phyloP scores from a whole-genome alignment of 1,140 invertebrate genomes.

The Aradophagus sp. region DNA sequence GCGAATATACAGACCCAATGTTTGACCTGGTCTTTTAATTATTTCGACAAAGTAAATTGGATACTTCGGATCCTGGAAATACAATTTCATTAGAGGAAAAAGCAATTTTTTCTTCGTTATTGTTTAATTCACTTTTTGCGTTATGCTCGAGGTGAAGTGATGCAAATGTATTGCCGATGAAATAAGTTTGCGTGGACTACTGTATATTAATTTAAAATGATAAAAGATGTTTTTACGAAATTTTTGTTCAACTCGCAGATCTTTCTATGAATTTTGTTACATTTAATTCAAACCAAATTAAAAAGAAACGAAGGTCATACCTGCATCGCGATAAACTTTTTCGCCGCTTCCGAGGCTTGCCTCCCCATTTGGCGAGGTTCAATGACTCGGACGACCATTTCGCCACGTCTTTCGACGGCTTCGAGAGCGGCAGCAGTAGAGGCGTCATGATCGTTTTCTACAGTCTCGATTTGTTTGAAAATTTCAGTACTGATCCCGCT shows the following conservation, averaged over 20 bases:
- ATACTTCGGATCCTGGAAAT: slow-evolving; percentile 83
- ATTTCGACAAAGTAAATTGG: slow-evolving; percentile 97
- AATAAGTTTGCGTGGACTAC: no score
- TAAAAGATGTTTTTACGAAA: no score
- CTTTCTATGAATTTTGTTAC: no score
- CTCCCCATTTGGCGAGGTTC: slow-evolving; percentile 89
- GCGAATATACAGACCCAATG: slow-evolving; percentile 96
- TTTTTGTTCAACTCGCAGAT: no score
- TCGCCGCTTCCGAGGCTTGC: slow-evolving; percentile 86
- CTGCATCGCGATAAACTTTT: slow-evolving; percentile 86
- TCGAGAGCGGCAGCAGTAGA: slow-evolving; percentile 92
- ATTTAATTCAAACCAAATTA: no score
- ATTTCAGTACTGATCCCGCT: slow-evolving; percentile 96
- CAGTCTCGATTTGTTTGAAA: slow-evolving; percentile 95
- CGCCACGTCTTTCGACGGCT: slow-evolving; percentile 91
- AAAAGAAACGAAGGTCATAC: slow-evolving; percentile 74
- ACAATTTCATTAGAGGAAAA: slow-evolving; percentile 8
- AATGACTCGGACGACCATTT: slow-evolving; percentile 94
- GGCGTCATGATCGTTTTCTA: slow-evolving; percentile 95
- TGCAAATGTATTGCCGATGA: no score
- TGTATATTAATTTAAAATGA: no score
- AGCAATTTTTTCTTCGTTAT: no score
- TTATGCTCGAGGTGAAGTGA: no score
- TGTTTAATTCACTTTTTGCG: no score
- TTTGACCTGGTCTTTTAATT: slow-evolving; percentile 98